Conservation (phyloP, 2,797 vertebrate genomes). For the Lithobates sylvaticus region DNA sequence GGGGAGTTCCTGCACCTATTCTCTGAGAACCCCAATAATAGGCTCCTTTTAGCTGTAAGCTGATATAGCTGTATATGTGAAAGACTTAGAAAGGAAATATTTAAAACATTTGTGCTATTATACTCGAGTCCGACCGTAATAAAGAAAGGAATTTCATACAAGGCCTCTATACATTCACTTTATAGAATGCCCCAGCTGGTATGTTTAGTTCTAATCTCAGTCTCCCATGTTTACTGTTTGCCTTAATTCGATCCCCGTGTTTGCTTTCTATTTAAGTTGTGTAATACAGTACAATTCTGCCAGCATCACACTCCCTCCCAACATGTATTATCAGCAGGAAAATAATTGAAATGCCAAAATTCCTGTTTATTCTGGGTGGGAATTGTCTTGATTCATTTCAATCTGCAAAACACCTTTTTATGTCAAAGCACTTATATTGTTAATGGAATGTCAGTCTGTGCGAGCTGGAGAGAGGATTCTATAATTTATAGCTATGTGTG, state of each 20-base stretch:
- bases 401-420: not conserved
- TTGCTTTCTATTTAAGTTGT: conserved; percentile 21
- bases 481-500: not conserved
- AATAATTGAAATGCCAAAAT: conserved; percentile 15
- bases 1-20: too few relatives aligned
- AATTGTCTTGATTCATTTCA: conserved; percentile 27
- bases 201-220: not conserved
- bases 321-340: conserved; percentile 18
- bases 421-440: not conserved
- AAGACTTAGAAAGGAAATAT: too few relatives aligned
- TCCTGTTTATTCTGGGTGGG: conserved; percentile 17
- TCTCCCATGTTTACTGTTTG: not conserved
- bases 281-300: not conserved
- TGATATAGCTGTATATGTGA: too few relatives aligned
- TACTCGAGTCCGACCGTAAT: not conserved
- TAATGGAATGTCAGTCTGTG: conserved; percentile 1
- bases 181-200: not conserved
- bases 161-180: not conserved
- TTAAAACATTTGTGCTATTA: too few relatives aligned
- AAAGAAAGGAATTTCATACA: not conserved
- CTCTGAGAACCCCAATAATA: too few relatives aligned
- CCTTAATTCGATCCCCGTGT: not conserved
- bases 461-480: not conserved
- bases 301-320: not conserved
- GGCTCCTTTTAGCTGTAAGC: too few relatives aligned